Evolutionary conservation across 2,113 vertebrate species (phyloP), one percentile per base, ranked within the genome.

Genomic region (Anser brachyrhynchus): DNA sequence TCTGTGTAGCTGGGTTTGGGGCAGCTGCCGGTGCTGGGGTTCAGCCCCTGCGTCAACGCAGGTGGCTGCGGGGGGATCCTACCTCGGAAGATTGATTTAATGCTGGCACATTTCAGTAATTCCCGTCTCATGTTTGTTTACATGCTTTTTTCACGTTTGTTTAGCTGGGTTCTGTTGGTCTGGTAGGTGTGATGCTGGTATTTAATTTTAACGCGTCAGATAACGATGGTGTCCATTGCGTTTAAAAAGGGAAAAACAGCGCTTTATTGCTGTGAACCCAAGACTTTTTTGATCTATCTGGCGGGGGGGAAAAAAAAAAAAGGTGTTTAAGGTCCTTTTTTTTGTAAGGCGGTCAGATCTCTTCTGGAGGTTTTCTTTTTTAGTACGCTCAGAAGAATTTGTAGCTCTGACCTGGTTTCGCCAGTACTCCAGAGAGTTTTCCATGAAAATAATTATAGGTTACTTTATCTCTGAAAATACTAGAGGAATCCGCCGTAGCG

Each of bases 101-200:
- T 49, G 29, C 28, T 46, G 67, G 31, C 65, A 13, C 84, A 9
- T 66, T 28, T 86, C 73, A 66, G 16, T 43, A 81, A 91, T 82
- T 82, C 73, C 19, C 44, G 37, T 72, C 39, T 39, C 49, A 51
- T 64, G 35, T 37, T 91, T 80, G 69, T 72, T 96, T 84, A 70
- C 19, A 1, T 66, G 92, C 79, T 59, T 52, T 58, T 93, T 94
- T 57, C 72, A 85, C 69, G 83, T 74, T 69, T 84, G 58, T 94
- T 93, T 84, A 70, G 58, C 35, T 94, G 92, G 70, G 77, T 91
- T 95, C 95, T 93, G 61, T 81, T 54, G 89, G 37, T n/a, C 39
- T 59, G 4, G 93, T 93, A 87, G 89, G 87, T 70, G 66, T 83
- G 81, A 58, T 86, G 3, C 10, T 28, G 57, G 35, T 23, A 35